Evolutionary conservation across 2,888 invertebrate species (phyloP).

Genomic region (Stenodera caucasica): DNA sequence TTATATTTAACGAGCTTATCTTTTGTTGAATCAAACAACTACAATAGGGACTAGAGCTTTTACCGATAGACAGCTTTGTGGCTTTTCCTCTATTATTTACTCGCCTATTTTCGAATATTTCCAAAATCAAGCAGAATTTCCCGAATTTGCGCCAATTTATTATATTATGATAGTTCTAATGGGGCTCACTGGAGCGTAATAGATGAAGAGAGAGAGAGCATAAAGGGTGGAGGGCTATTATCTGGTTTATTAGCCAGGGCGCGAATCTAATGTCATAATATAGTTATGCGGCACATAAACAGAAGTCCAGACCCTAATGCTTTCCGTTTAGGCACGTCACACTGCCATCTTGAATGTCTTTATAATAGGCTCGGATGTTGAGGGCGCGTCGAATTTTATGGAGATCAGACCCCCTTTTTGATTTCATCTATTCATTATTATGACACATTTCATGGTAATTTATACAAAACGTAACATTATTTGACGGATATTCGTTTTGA

Average conservation of each 20-base stretch:
- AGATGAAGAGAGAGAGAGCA: constrained; percentile 14
- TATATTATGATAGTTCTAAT: too few relatives aligned
- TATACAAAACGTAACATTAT: constrained; percentile 13
- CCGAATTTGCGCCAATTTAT: not conserved
- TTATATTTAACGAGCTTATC: constrained; percentile 43
- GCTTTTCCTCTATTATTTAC: not conserved
- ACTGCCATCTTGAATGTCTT: constrained; percentile 28
- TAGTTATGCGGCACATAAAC: constrained; percentile 44
- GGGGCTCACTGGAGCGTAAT: too few relatives aligned
- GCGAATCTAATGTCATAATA: constrained; percentile 49
- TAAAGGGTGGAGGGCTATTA: constrained; percentile 41
- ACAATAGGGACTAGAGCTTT: not conserved
- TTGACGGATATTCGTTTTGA: constrained; percentile 18
- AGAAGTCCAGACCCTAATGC: constrained; percentile 31
- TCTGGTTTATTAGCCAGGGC: constrained; percentile 47
- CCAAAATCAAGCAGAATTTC: not conserved
- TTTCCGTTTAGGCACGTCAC: constrained; percentile 26
- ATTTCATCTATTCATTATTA: constrained; percentile 22
- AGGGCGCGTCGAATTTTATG: constrained; percentile 20
- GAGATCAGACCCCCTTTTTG: constrained; percentile 21
- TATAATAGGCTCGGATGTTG: constrained; percentile 27
- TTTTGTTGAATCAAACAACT: constrained; percentile 31
- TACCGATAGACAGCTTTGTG: constrained; percentile 13
- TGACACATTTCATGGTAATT: constrained; percentile 26
- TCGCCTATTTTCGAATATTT: not conserved